Percentiles rank a stretch among this genome's conserved stretches.
These are phyloP conservation scores for Idaea aversata DNA, from an alignment of 2,888 invertebrate genomes.

Conservation along the genomic window DNA sequence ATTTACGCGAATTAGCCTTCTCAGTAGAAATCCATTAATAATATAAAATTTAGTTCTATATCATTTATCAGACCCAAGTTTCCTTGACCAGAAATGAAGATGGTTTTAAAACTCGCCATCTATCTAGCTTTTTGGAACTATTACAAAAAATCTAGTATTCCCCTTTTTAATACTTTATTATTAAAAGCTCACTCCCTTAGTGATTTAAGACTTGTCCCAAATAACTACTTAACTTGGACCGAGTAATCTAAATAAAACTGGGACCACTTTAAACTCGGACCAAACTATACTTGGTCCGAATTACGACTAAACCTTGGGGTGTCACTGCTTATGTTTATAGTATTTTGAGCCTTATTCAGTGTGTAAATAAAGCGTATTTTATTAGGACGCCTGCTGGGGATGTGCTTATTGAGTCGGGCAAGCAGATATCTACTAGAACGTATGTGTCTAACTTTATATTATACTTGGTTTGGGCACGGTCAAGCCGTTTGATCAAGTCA, in stretches of 20 bases:
- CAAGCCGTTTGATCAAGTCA: too few species aligned
- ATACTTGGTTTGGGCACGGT: slow-evolving; percentile 25
- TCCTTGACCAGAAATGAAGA: too few species aligned
- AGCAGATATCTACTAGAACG: slow-evolving; percentile 57
- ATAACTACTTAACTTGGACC: background rate
- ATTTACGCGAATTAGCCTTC: too few species aligned
- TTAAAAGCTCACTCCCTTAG: background rate
- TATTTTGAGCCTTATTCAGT: background rate
- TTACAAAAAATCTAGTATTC: too few species aligned
- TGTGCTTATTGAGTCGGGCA: slow-evolving; percentile 71
- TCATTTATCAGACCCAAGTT: too few species aligned
- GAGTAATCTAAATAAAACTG: background rate
- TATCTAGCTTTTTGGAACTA: too few species aligned
- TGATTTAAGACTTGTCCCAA: background rate
- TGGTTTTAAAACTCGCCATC: too few species aligned
- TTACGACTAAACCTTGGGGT: slow-evolving; percentile 2
- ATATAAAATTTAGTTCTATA: too few species aligned
- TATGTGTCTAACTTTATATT: slow-evolving; percentile 48
- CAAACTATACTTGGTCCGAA: background rate
- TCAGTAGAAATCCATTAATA: too few species aligned
- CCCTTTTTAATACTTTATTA: too few species aligned
- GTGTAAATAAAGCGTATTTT: slow-evolving; percentile 16
- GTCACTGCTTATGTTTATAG: background rate
- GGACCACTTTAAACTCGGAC: background rate
- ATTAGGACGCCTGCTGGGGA: slow-evolving; percentile 73